Evolutionary conservation across 2,113 vertebrate species (phyloP).

Genomic region (human (Homo sapiens)): GRCh38 chr2:57596001-57596500

Average conservation of each 20-base stretch:
- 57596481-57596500: background rate
- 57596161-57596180: background rate
- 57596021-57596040: background rate
- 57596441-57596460: background rate
- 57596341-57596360: background rate
- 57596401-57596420: background rate
- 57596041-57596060: background rate
- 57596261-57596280: background rate
- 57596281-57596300: background rate
- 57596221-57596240: background rate
- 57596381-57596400: background rate
- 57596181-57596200: background rate
- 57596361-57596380: background rate
- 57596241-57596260: background rate
- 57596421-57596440: background rate
- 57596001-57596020: background rate
- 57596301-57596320: background rate
- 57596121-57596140: background rate
- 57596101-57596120: background rate
- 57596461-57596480: background rate
- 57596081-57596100: background rate
- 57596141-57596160: background rate
- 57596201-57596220: background rate
- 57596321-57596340: background rate
- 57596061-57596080: background rate